Conservation (phyloP, 1,140 invertebrate genomes). For the Drosophila tani region DNA sequence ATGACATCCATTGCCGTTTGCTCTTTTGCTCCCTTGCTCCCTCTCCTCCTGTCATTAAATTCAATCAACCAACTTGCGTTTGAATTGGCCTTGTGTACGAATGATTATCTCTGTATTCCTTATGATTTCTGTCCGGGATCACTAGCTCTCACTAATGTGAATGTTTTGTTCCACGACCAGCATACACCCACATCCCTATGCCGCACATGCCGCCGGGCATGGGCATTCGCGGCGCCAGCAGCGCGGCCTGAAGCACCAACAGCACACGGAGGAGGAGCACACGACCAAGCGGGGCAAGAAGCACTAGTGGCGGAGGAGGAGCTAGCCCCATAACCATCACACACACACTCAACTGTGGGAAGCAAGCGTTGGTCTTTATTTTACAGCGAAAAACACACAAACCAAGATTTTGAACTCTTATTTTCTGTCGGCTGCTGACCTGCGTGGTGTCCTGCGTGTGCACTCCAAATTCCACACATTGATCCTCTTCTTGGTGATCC, state of each 20-base stretch:
- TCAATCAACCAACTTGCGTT: conserved; percentile 53
- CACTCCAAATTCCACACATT: background rate
- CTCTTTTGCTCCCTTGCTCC: conserved; percentile 9
- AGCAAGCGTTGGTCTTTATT: conserved; percentile 28
- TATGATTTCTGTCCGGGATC: conserved; percentile 12
- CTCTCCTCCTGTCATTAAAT: conserved; percentile 43
- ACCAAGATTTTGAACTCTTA: background rate
- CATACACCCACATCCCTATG: conserved; percentile 75
- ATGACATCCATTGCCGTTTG: conserved; percentile 4
- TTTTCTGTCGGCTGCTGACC: background rate
- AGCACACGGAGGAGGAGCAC: conserved; percentile 42
- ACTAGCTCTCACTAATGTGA: conserved; percentile 14
- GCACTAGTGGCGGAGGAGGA: conserved; percentile 20
- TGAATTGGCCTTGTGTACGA: conserved; percentile 68
- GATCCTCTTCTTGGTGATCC: background rate
- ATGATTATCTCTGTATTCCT: conserved; percentile 54
- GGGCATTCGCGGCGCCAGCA: conserved; percentile 58
- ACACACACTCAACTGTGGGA: conserved; percentile 9
- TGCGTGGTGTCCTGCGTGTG: conserved; percentile 3
- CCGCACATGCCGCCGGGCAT: conserved; percentile 42
- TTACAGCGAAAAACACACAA: background rate
- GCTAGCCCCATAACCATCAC: conserved; percentile 10
- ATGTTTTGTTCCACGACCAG: conserved; percentile 30
- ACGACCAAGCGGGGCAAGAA: conserved; percentile 58
- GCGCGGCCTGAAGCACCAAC: conserved; percentile 60